These are phyloP conservation scores for Hippocampus kuda DNA, from an alignment of 2,797 vertebrate genomes.

Conservation along the genomic window DNA sequence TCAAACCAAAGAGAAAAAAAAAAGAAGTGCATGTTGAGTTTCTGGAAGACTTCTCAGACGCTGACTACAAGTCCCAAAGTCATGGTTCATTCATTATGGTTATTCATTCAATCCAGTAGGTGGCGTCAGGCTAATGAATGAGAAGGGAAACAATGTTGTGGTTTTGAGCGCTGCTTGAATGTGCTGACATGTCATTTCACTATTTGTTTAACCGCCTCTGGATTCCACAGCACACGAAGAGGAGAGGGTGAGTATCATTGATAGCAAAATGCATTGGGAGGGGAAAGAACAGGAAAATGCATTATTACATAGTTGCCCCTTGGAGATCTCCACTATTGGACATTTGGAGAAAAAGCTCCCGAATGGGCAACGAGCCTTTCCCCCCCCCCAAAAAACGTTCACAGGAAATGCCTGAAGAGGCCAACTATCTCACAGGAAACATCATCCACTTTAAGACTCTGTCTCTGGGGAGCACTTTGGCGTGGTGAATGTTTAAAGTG, in stretches of 20 bases:
- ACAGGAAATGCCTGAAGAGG: slow-evolving; percentile 65
- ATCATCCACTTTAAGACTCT: slow-evolving; percentile 54
- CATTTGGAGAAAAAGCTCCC: slow-evolving; percentile 25
- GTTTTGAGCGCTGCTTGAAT: slow-evolving; percentile 51
- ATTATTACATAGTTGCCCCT: neutral
- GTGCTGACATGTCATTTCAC: slow-evolving; percentile 63
- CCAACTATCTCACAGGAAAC: slow-evolving; percentile 67
- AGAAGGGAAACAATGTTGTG: slow-evolving; percentile 24
- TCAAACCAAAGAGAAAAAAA: neutral
- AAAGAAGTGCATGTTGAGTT: neutral
- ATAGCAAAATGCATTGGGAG: slow-evolving; percentile 20
- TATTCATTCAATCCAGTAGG: slow-evolving; percentile 53
- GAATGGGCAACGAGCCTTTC: slow-evolving; percentile 1
- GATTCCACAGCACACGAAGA: slow-evolving; percentile 61
- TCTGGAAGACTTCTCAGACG: neutral
- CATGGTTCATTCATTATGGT: slow-evolving; percentile 8
- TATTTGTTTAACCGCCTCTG: slow-evolving; percentile 65
- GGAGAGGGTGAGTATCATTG: slow-evolving; percentile 38
- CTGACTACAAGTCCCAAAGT: neutral
- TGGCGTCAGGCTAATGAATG: slow-evolving; percentile 39
- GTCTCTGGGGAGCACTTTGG: slow-evolving; percentile 53
- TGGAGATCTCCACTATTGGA: slow-evolving; percentile 11
- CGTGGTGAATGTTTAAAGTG: slow-evolving; percentile 55
- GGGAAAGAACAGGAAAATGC: slow-evolving; percentile 15
- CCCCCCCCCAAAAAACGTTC: slow-evolving; percentile 43